phyloP scores from a whole-genome alignment of 2,113 vertebrate genomes.

The Dromaius novaehollandiae region DNA sequence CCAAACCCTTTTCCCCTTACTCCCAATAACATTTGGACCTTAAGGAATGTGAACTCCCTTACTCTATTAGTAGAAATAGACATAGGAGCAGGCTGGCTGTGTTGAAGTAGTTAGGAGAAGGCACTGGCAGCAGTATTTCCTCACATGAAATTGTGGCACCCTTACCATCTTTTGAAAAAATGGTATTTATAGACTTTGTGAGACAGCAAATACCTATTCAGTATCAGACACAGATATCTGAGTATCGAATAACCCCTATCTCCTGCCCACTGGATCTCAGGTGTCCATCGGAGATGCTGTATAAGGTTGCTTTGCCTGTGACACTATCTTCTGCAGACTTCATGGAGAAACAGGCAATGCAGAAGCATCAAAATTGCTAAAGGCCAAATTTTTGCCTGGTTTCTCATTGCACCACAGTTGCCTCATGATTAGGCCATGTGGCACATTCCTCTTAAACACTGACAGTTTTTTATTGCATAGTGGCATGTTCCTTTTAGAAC shows the following conservation, averaged over 20 bases:
- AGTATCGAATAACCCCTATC: not conserved
- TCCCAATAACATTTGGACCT: not conserved
- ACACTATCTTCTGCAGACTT: not conserved
- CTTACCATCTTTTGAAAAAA: not conserved
- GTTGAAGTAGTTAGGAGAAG: not conserved
- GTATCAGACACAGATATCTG: not conserved
- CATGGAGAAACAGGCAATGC: not conserved
- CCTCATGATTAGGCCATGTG: not conserved
- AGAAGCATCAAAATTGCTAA: not conserved
- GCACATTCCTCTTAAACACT: not conserved
- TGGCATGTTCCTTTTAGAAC: not conserved
- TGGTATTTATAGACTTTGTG: not conserved
- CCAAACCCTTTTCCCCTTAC: not conserved
- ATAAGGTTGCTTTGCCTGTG: not conserved
- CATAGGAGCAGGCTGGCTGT: not conserved
- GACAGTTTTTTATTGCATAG: not conserved
- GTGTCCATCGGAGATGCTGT: not conserved
- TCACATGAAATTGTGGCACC: not conserved
- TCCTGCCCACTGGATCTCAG: no score
- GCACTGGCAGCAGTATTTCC: not conserved
- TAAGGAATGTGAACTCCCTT: not conserved
- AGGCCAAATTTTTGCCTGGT: not conserved
- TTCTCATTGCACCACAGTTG: not conserved
- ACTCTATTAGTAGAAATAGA: not conserved
- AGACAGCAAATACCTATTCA: not conserved